Conservation (phyloP, 2,113 vertebrate species). For the Alectura lathami region DNA sequence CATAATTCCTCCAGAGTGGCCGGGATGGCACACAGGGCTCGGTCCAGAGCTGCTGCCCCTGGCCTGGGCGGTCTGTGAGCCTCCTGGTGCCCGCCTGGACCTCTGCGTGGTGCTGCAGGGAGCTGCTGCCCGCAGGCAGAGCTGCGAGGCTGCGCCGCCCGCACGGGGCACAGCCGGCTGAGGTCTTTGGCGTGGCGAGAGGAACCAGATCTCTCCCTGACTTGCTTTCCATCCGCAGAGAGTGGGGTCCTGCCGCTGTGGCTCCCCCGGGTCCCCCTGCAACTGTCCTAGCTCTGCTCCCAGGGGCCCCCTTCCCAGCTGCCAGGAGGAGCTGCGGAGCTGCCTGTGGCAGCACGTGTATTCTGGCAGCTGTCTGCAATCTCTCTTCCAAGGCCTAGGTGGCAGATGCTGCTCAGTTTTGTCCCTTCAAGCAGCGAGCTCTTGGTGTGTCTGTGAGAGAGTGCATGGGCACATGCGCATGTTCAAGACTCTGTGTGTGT, state of each 20-base stretch:
- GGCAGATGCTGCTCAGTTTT: neutral
- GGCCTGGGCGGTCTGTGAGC: neutral
- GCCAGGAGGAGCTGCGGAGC: neutral
- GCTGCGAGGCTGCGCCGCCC: fast-evolving
- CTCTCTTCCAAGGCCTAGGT: neutral
- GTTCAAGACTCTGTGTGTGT: neutral
- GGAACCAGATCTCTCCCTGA: neutral
- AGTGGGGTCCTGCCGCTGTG: neutral
- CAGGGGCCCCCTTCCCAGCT: neutral
- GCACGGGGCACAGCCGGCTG: neutral
- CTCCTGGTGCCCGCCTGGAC: neutral
- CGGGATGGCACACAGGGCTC: too few species aligned
- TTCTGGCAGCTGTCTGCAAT: neutral
- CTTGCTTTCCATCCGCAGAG: neutral
- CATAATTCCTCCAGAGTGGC: neutral
- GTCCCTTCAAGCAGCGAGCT: neutral
- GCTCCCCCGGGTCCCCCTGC: neutral
- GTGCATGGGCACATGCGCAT: neutral
- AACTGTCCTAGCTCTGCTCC: neutral
- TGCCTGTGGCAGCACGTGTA: neutral
- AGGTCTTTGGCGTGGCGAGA: neutral
- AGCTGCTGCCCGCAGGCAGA: fast-evolving
- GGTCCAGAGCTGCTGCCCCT: neutral
- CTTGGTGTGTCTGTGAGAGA: neutral
- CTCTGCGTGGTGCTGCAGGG: neutral